Conservation (phyloP, 2,797 vertebrate species). For the Tragopan temminckii region DNA sequence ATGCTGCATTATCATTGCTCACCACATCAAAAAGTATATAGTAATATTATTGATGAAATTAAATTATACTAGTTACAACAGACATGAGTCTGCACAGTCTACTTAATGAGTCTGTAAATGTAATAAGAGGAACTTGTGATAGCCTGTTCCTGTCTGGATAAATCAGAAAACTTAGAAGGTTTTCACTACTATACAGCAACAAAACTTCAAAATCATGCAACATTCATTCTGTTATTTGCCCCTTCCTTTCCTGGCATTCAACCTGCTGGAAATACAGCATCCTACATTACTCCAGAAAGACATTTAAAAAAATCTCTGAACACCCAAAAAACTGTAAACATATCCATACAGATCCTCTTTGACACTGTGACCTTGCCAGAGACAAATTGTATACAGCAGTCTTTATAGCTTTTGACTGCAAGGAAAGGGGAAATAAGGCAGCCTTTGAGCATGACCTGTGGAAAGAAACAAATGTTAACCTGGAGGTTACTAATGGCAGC, state of each 20-base stretch:
- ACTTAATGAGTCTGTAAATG: constrained; percentile 43
- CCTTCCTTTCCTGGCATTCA: background rate
- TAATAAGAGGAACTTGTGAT: constrained; percentile 46
- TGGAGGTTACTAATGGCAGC: background rate
- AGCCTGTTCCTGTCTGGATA: constrained; percentile 8
- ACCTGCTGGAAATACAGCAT: background rate
- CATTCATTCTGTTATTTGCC: background rate
- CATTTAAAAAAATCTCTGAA: background rate
- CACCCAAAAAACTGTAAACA: background rate
- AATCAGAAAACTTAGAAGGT: constrained; percentile 3
- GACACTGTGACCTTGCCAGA: background rate
- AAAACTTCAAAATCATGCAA: background rate
- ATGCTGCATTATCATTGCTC: background rate
- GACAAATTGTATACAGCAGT: background rate
- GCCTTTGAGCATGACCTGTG: background rate
- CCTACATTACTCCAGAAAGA: background rate
- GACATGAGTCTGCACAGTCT: constrained; percentile 16
- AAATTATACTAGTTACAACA: constrained; percentile 29
- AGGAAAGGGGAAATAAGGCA: background rate
- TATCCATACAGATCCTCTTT: background rate
- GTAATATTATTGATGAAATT: constrained; percentile 42
- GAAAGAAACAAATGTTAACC: background rate
- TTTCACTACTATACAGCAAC: background rate
- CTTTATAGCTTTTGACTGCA: background rate
- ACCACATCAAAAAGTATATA: constrained; percentile 34